phyloP scores from a whole-genome alignment of 2,797 vertebrate species.

The Amazonetta brasiliensis region DNA sequence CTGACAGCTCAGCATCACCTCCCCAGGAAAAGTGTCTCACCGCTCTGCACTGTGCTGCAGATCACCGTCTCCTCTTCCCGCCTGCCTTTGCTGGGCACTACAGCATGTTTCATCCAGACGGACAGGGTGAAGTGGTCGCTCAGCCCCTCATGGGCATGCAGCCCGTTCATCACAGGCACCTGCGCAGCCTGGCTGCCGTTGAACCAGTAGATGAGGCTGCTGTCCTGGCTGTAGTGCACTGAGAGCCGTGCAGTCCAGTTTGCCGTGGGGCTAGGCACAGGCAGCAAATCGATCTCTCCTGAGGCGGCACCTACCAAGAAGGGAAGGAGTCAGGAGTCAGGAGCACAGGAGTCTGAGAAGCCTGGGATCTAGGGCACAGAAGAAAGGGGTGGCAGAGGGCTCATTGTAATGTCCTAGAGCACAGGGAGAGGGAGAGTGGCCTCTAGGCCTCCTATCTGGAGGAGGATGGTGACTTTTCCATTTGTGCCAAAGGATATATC shows the following conservation, averaged over 20 bases:
- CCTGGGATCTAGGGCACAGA: not conserved
- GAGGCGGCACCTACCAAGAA: constrained; percentile 88
- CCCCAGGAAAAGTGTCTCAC: constrained; percentile 73
- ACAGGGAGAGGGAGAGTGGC: not conserved
- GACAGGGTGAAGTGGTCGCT: constrained; percentile 96
- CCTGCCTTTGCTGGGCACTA: constrained; percentile 83
- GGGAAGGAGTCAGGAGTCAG: not conserved
- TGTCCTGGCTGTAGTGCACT: constrained; percentile 95
- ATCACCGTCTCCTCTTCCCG: constrained; percentile 95
- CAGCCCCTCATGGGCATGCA: constrained; percentile 54
- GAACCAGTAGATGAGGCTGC: constrained; percentile 97
- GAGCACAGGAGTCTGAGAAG: not conserved
- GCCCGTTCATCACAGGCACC: constrained; percentile 83
- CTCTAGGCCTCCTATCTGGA: not conserved
- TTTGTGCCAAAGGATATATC: not conserved
- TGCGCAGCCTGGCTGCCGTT: constrained; percentile 95
- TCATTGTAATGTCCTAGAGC: not conserved
- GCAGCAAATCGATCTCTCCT: constrained; percentile 94
- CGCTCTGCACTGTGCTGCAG: constrained; percentile 94
- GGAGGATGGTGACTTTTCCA: not conserved
- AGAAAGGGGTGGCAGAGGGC: not conserved
- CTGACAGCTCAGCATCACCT: not conserved
- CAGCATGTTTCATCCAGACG: constrained; percentile 94
- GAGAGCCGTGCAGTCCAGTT: constrained; percentile 95
- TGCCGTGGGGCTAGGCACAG: constrained; percentile 89